Evolutionary conservation across 2,888 invertebrate genomes (phyloP), one percentile per base, ranked within the genome.

Genomic region (Cosmia trapezina): DNA sequence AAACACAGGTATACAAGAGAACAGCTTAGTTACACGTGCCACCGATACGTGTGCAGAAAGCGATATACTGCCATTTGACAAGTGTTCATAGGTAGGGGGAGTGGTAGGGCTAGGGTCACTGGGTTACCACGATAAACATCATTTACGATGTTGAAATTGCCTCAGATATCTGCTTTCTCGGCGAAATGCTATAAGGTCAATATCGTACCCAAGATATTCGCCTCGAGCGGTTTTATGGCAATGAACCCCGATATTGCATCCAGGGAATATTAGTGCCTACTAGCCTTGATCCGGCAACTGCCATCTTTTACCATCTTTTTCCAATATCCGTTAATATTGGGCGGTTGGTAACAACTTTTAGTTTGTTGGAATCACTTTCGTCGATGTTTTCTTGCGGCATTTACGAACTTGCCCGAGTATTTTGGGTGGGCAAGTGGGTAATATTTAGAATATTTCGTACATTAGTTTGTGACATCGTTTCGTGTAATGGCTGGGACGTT

Each of bases 311-410:
- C 91, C 91, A 92, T 92, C 92, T 93, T 93, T 93, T 93, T 92
- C 93, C 93, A 94, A 95, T 94, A 94, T 93, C 93, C 92, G 92
- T 90, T 91, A 93, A 93, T 93, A 93, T 93, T 89, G 88, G 87
- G 83, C 80, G 85, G 83, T 83, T 86, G 85, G 89, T 88, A 89
- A 91, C 90, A 91, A 91, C 89, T 91, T 91, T 88, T 87, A 89
- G 89, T 89, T 89, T 88, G 89, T 88, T 89, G 77, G 80, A 88
- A 91, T 91, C 87, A 91, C 89, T 90, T 91, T 87, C 85, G 83
- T 83, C 85, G 87, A 89, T 86, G 87, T 87, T 88, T 87, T 85
- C 84, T 86, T 84, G 83, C 77, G 73, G 74, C 81, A 61, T 83
- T 83, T 80, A 64, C 73, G 73, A 76, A 80, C 73, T 75, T 76